Conservation (phyloP, 2,888 invertebrate genomes). For the Lasioglossum vierecki region DNA sequence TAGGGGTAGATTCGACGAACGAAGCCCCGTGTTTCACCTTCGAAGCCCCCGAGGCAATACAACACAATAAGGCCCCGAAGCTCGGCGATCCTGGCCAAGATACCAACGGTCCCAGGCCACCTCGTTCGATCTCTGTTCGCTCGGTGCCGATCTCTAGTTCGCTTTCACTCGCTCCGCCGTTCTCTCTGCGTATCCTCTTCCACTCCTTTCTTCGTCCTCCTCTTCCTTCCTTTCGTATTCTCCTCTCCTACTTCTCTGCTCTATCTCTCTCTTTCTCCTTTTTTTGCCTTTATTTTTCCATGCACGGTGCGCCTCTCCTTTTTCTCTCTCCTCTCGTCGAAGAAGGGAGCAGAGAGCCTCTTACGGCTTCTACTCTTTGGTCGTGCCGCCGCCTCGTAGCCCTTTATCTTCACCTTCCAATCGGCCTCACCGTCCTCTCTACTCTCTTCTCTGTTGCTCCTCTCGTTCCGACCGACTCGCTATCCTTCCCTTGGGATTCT, state of each 20-base stretch:
- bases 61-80: constrained; percentile 76
- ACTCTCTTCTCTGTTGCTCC: constrained; percentile 42
- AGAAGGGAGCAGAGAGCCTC: constrained; percentile 67
- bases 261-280: background rate
- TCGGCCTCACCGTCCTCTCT: constrained; percentile 66
- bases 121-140: constrained; percentile 48
- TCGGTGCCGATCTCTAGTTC: constrained; percentile 21
- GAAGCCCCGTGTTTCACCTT: constrained; percentile 67
- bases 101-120: constrained; percentile 64
- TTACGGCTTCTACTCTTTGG: constrained; percentile 75
- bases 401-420: constrained; percentile 79
- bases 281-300: constrained; percentile 65
- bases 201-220: constrained; percentile 36
- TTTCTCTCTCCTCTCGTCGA: constrained; percentile 57
- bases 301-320: constrained; percentile 70
- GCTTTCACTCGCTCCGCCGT: constrained; percentile 33
- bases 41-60: constrained; percentile 68
- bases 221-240: constrained; percentile 40
- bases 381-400: constrained; percentile 75
- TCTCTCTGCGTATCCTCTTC: constrained; percentile 35
- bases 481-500: constrained; percentile 47
- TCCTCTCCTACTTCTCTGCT: constrained; percentile 10
- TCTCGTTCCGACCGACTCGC: constrained; percentile 24
- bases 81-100: constrained; percentile 73
- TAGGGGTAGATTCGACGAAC: constrained; percentile 73